Evolutionary conservation across 2,797 vertebrate species (phyloP).

Genomic region (Danionella dracula): DNA sequence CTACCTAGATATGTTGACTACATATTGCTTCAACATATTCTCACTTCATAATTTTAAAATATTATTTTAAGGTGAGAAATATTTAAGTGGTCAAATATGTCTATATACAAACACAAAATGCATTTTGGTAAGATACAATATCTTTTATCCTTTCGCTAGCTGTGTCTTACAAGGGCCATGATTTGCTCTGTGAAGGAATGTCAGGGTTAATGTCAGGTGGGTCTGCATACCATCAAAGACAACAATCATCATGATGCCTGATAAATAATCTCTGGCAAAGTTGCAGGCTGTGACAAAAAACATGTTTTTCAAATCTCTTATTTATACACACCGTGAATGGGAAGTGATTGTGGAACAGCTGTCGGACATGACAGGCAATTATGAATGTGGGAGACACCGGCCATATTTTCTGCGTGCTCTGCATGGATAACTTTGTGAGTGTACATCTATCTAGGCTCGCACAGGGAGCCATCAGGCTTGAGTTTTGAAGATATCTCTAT

Average conservation of each 20-base stretch:
- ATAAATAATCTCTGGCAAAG: constrained; percentile 3
- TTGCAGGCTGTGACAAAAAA: background rate
- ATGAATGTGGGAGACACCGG: constrained; percentile 26
- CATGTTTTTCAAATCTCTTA: background rate
- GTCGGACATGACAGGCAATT: constrained; percentile 33
- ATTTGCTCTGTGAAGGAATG: background rate
- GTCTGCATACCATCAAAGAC: background rate
- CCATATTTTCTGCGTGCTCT: constrained; percentile 23
- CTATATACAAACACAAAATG: too few species aligned
- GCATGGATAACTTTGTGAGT: constrained; percentile 27
- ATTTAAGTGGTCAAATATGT: too few species aligned
- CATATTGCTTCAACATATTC: too few species aligned
- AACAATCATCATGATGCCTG: background rate
- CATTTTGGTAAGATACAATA: too few species aligned
- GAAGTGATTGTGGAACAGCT: constrained; percentile 27
- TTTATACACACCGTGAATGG: constrained; percentile 6
- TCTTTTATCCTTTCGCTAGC: too few species aligned
- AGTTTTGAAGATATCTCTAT: constrained; percentile 21
- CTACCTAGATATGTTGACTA: too few species aligned
- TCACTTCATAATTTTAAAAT: too few species aligned
- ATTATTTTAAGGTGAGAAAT: too few species aligned
- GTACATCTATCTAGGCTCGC: constrained; percentile 9
- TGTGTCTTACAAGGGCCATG: too few species aligned
- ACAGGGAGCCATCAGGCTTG: background rate
- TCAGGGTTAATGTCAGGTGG: background rate